These are phyloP conservation scores for Spilosoma lubricipeda DNA, from an alignment of 2,888 invertebrate species.

Conservation along the genomic window DNA sequence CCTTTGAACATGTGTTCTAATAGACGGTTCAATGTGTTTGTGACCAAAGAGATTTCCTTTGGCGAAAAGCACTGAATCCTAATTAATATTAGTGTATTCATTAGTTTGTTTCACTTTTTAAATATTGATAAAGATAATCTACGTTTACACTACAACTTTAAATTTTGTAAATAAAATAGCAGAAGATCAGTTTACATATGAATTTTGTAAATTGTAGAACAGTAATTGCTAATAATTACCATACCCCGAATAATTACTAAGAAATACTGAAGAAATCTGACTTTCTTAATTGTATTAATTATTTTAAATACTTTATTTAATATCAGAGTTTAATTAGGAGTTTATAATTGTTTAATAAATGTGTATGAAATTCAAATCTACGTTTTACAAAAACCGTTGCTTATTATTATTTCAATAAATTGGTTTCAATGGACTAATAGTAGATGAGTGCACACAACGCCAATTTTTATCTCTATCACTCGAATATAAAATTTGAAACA, in stretches of 20 bases:
- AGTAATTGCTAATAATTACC: too few species aligned
- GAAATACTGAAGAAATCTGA: background rate
- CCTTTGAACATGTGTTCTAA: constrained; percentile 65
- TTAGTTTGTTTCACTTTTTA: constrained; percentile 1
- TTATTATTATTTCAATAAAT: background rate
- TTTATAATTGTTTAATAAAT: background rate
- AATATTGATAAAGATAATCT: background rate
- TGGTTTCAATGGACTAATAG: too few species aligned
- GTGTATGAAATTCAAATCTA: background rate
- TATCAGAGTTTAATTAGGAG: background rate
- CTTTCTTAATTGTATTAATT: background rate
- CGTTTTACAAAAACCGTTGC: background rate
- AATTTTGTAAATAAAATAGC: background rate
- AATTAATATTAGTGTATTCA: constrained; percentile 34
- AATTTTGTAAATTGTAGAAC: background rate
- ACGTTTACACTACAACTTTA: background rate
- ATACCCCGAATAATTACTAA: background rate
- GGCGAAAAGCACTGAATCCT: constrained; percentile 35
- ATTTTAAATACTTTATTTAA: background rate
- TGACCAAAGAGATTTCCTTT: constrained; percentile 55
- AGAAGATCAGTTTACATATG: background rate
- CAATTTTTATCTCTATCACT: background rate
- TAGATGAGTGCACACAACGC: background rate
- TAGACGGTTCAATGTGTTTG: constrained; percentile 60
- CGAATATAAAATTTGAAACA: background rate